Evolutionary conservation across 2,797 vertebrate species (phyloP), one percentile per base, ranked within the genome.

Genomic region (Alcedo quadribrachys): DNA sequence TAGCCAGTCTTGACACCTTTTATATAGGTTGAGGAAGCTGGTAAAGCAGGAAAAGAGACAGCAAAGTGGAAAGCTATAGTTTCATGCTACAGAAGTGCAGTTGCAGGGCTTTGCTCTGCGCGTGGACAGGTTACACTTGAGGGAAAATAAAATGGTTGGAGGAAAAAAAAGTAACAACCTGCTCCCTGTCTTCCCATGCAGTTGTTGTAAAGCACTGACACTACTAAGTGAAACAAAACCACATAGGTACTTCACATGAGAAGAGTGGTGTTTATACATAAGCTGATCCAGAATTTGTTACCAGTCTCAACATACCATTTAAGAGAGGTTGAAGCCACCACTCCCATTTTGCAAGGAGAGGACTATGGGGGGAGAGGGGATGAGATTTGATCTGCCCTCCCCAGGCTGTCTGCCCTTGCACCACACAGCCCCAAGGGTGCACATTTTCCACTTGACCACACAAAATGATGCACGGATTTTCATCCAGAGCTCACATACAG

Each of bases 261-360:
- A n/a, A 66, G 8, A 11, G 5, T 4, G 7, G n/a, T 16, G 53
- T 24, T 42, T 40, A 2, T 17, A 1, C 3, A 15, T 25, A 16
- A 54, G 53, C 61, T 58, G 62, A 25, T 32, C 42, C 15, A 48
- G 19, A 50, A 70, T 54, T 74, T 73, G 51, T 43, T 28, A 85
- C 48, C 7, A 17, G 12, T 30, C 43, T 70, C 37, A 48, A 85
- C 67, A 48, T 8, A 42, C 20, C 5, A 9, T 6, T 5, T 35
- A 17, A 35, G 27, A 60, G 45, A 70, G 46, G 35, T 60, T 22
- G 43, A 43, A 63, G 9, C 57, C 28, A 15, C 6, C 42, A 11
- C 7, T 24, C 10, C 17, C 3, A 3, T 35, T 81, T 24, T 19
- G 33, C 45, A 71, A 53, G 48, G 11, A 11, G 15, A 70, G 22